Base-by-base conservation (phyloP, 2,888 invertebrate species). In the Drosophila seclusa region DNA sequence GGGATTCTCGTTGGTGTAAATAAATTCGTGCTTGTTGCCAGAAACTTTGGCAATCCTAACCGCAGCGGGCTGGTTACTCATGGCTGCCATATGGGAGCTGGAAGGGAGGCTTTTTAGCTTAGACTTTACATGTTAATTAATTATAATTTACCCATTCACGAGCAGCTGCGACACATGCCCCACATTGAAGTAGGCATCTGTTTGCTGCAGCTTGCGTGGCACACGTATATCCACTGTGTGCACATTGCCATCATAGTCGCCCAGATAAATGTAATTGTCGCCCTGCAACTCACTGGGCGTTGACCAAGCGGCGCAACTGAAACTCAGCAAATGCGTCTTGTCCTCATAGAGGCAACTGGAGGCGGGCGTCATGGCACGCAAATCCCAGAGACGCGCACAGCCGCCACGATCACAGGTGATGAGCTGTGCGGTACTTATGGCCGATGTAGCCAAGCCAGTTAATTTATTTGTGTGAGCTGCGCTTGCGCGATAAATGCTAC, bases 361-460 rank as follows among this genome's bases (percentile, higher is more conserved):
- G 1, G 70, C 61, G 0, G 74, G 71, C 5, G 75, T 50, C 7
- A 73, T 34, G 38, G 81, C 72, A 4, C 87, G 78, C 4, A 74
- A 60, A 59, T 87, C 87, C 87, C 87, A 87, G 4, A 87, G 60
- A 13, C 82, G 86, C 7, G 73, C 76, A 52, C 82, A 74, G 0
- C 85, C 85, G 0, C 84, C 80, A 18, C 85, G 85, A 62, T 87
- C 89, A 18, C 87, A 89, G 48, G 88, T 87, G 21, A 74, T 65
- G 57, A 73, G 79, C 24, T 66, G 82, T 34, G 50, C 65, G 11
- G 66, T 55, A 18, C 68, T 48, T 6, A 52, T 59, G 1, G 36
- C 27, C 3, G 86, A 65, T 6, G 83, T 73, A 7, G 78, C 74
- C 34, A 86, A 18, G 1, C 88, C 87, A 1, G 82, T 88, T 11